Evolutionary conservation across 2,888 invertebrate genomes (phyloP).

Genomic region (Acrocera orbiculus): DNA sequence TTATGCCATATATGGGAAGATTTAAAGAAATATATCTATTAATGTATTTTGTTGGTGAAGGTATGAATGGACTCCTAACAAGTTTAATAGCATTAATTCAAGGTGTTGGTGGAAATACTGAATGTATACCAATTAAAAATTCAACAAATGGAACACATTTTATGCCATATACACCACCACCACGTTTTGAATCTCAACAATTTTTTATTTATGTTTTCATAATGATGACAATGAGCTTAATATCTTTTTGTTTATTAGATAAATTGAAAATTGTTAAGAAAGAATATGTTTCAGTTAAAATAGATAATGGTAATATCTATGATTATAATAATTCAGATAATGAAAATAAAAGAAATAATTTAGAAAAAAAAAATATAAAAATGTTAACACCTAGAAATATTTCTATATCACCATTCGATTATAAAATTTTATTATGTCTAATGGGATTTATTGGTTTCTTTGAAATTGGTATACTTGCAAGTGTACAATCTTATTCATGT

Average conservation of each 20-base stretch:
- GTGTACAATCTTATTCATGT: conserved; percentile 54
- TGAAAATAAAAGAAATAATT: conserved; percentile 5
- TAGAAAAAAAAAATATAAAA: conserved; percentile 5
- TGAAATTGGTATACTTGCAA: conserved; percentile 51
- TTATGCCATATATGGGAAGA: conserved; percentile 54
- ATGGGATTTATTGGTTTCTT: conserved; percentile 39
- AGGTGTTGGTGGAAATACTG: conserved; percentile 45
- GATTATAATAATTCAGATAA: conserved; percentile 5
- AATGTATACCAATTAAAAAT: conserved; percentile 22
- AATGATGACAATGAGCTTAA: conserved; percentile 39
- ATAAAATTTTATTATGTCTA: conserved; percentile 16
- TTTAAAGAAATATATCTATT: conserved; percentile 48
- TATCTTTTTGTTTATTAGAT: conserved; percentile 38
- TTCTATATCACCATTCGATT: too few relatives aligned
- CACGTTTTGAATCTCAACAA: conserved; percentile 38
- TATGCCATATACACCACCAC: conserved; percentile 25
- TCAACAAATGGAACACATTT: conserved; percentile 15
- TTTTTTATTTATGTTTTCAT: conserved; percentile 42
- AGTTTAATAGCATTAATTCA: conserved; percentile 51
- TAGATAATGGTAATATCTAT: conserved; percentile 3
- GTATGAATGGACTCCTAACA: conserved; percentile 54
- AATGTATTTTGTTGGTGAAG: conserved; percentile 59
- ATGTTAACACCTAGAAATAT: conserved; percentile 16
- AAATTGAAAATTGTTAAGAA: conserved; percentile 7
- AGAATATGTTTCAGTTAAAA: conserved; percentile 9